A percentile compares a stretch with the other conserved stretches of the same genome.
Conservation (phyloP, 2,888 invertebrate genomes). For the Caenorhabditis uteleia region DNA sequence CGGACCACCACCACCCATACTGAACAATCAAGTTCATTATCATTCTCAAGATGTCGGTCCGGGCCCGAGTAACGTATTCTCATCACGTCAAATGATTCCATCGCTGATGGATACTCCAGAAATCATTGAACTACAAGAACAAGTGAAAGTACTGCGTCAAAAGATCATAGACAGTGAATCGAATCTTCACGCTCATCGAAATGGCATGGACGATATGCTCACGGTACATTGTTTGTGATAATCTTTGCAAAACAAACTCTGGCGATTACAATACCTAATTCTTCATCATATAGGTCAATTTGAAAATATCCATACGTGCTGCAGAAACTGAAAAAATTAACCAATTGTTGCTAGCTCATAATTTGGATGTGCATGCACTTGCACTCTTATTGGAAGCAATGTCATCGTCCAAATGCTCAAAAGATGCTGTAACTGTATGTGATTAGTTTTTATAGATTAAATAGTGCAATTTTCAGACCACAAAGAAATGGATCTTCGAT, state of each 20-base stretch:
- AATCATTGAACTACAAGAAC: conserved; percentile 35
- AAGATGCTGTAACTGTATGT: conserved; percentile 26
- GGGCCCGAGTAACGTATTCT: too few species aligned
- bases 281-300: conserved; percentile 18
- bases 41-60: not conserved
- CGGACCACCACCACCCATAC: not conserved
- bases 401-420: conserved; percentile 21
- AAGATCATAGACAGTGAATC: conserved; percentile 94
- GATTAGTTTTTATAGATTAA: not conserved
- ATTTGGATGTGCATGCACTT: conserved; percentile 14
- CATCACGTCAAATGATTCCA: conserved; percentile 13
- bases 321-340: conserved; percentile 15
- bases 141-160: conserved; percentile 64
- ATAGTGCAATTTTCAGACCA: conserved; percentile 31
- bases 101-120: conserved; percentile 36
- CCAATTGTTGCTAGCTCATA: conserved; percentile 1
- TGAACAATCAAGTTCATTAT: not conserved
- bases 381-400: conserved; percentile 5
- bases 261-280: not conserved
- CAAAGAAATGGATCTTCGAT: conserved; percentile 98
- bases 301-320: conserved; percentile 11
- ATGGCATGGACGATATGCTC: conserved; percentile 72
- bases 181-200: conserved; percentile 86
- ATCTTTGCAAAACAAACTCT: not conserved
- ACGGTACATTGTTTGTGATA: not conserved